These are phyloP conservation scores for Heteromurus nitidus DNA, from an alignment of 2,888 invertebrate genomes.

Conservation along the genomic window DNA sequence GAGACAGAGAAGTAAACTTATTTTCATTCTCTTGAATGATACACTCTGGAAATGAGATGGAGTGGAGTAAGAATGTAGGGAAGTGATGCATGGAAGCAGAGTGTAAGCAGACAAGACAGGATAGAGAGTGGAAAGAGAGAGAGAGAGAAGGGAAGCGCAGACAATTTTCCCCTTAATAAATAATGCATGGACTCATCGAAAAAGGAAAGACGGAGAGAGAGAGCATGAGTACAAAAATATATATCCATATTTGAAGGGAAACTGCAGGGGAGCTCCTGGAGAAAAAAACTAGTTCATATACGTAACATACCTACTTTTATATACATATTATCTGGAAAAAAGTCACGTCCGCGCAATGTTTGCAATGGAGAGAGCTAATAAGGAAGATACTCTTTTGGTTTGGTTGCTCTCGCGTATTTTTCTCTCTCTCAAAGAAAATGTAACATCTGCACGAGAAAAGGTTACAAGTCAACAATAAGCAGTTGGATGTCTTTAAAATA, in stretches of 20 bases:
- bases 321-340: too few relatives aligned
- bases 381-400: not conserved
- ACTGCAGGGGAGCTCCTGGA: constrained; percentile 22
- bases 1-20: not conserved
- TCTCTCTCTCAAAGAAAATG: not conserved
- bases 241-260: too few relatives aligned
- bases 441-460: not conserved
- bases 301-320: too few relatives aligned
- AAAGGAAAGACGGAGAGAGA: constrained; percentile 17
- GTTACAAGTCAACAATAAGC: not conserved
- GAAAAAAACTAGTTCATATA: not conserved
- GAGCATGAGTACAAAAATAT: too few relatives aligned
- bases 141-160: too few relatives aligned
- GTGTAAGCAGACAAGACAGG: not conserved
- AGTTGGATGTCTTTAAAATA: not conserved
- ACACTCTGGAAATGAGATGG: not conserved
- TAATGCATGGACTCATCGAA: constrained; percentile 52
- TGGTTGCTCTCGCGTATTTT: too few relatives aligned
- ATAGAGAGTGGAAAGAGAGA: not conserved
- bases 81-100: not conserved
- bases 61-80: not conserved
- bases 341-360: too few relatives aligned
- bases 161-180: constrained; percentile 44
- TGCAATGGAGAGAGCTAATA: not conserved
- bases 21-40: too few relatives aligned